Evolutionary conservation across 2,797 vertebrate species (phyloP), one percentile per base, ranked within the genome.

Genomic region (Pelobates cultripes): DNA sequence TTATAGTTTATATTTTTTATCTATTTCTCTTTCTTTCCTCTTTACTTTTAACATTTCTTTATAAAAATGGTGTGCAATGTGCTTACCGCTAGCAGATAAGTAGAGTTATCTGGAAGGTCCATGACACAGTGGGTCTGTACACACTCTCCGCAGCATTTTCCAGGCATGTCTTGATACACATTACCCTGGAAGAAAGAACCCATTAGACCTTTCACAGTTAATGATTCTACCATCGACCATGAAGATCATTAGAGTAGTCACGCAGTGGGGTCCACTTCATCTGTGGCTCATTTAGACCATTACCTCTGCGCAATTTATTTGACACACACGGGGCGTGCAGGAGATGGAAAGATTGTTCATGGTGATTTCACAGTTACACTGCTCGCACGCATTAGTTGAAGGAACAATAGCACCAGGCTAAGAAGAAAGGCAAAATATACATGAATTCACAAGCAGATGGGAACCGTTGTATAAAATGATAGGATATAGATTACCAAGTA

Each of bases 141-240:
- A 68, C 97, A 98, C 8, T 64, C 44, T 14, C 95, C 96, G 15
- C 97, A 99, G 88, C 97, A 98, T 73, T 89, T 78, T 1, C 85
- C 91, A 0, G 88, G 1, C 40, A 70, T 71, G 1, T 68, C 12
- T 10, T 88, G 14, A 28, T 95, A 92, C 71, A 79, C 86, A 69
- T 91, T 95, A 51, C 95, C 95, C 97, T 99, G 88, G 0, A 43
- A 73, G 73, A 4, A 8, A 82, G 47, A 72, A 12, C n/a, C 14
- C 7, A 77, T 53, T 83, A 45, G 0, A 7, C 61, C 14, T 63
- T 43, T 17, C 14, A 42, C 43, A 4, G 47, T 3, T 40, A 71
- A 7, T 51, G 44, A 17, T 28, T 12, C 17, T 28, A 4, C 17
- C 7, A 3, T 6, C 61, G 5, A 40, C 28, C 5, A 28, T 28